Evolutionary conservation across 64 coral and sea anemone genomes (phyloP), one percentile per base, ranked within the genome.

Genomic region (Acropora tenuis): DNA sequence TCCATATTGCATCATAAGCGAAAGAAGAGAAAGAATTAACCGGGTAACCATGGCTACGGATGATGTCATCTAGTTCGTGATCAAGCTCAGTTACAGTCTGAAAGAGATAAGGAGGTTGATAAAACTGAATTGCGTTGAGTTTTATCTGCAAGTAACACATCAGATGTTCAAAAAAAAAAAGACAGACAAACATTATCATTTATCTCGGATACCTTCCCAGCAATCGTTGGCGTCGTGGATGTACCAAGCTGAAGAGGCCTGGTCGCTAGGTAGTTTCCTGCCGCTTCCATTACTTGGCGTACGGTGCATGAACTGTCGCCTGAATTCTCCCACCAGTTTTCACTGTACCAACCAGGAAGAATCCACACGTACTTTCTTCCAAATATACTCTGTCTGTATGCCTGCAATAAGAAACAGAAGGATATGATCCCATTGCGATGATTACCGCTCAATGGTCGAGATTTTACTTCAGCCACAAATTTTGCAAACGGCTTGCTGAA

Each of bases 241-340:
- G 48, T 43, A 0, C 78, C 60, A 18, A 84, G 12, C 16, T 20
- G 30, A 41, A 75, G 44, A 76, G 79, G 78, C 45, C 48, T 85
- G 8, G 90, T 91, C 8, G 80, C 68, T 46, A 91, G 69, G 73
- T 91, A 91, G 80, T 85, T 91, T 13, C 90, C 90, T 67, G 55
- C 43, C 0, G 90, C 90, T 75, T 43, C 10, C 52, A 67, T 84
- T 52, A 91, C 71, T 18, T 91, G 66, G 48, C 52, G 17, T 74
- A 41, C 16, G 11, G 30, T 60, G 17, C 90, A 91, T 3, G 69
- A 61, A n/a, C 16, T 74, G 46, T 75, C 79, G 0, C 19, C 41
- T 20, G n/a, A 4, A 19, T 76, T 66, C 2, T 63, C 71, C 90
- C 90, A 91, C 90, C 90, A 91, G 41, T 47, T 69, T 40, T 76